phyloP scores from a whole-genome alignment of 2,797 vertebrate species.

The Siniperca scherzeri region DNA sequence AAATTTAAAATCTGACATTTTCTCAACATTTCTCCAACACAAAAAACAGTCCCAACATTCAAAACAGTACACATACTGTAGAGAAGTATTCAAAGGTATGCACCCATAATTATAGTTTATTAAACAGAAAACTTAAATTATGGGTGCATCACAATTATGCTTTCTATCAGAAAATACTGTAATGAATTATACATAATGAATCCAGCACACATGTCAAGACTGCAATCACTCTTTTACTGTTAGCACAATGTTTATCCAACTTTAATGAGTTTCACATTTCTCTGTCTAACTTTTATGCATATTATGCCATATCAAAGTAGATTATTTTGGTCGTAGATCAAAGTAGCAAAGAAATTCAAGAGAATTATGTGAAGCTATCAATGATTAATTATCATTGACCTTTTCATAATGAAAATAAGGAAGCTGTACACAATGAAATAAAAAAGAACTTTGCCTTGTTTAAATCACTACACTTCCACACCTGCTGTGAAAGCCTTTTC shows the following conservation, averaged over 20 bases:
- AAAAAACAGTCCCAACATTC: neutral
- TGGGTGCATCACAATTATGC: slow-evolving; percentile 19
- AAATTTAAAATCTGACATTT: neutral
- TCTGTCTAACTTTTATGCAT: slow-evolving; percentile 38
- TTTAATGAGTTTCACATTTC: slow-evolving; percentile 32
- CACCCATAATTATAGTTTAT: neutral
- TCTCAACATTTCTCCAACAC: neutral
- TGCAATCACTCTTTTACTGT: slow-evolving; percentile 28
- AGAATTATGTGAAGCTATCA: slow-evolving; percentile 13
- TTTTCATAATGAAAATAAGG: slow-evolving; percentile 40
- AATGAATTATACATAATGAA: slow-evolving; percentile 44
- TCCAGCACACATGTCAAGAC: slow-evolving; percentile 14
- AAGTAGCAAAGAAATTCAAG: slow-evolving; percentile 2
- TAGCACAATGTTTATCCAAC: slow-evolving; percentile 27
- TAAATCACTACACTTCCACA: slow-evolving; percentile 5
- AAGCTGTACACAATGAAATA: slow-evolving; percentile 6
- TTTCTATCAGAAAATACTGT: slow-evolving; percentile 31
- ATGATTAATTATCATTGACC: slow-evolving; percentile 44
- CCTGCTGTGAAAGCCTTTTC: slow-evolving; percentile 26
- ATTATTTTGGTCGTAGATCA: neutral
- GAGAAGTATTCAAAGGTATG: slow-evolving; percentile 1
- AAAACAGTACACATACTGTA: neutral
- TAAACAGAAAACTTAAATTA: neutral
- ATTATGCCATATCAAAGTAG: neutral
- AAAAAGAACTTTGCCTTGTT: slow-evolving; percentile 17